These are phyloP conservation scores for Papilio aristodemus DNA, from an alignment of 1,140 invertebrate genomes.

Conservation along the genomic window DNA sequence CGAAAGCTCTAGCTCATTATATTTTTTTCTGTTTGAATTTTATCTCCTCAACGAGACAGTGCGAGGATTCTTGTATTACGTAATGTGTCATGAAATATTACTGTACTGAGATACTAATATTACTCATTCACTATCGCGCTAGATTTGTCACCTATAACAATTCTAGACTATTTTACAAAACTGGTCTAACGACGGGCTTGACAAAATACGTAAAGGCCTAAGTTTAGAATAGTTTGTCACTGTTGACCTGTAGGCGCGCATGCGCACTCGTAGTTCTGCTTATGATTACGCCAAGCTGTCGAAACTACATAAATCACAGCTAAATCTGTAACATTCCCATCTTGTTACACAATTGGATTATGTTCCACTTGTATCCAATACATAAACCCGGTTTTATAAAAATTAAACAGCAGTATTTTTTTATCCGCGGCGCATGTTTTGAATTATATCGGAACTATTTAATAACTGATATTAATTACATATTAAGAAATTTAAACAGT, in stretches of 20 bases:
- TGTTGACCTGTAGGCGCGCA: slow-evolving; percentile 22
- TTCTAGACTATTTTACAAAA: slow-evolving; percentile 3
- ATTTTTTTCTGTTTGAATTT: too few species aligned
- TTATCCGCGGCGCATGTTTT: not conserved
- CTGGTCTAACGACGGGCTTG: slow-evolving; percentile 18
- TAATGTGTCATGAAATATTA: too few species aligned
- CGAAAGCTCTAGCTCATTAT: too few species aligned
- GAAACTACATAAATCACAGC: slow-evolving; percentile 29
- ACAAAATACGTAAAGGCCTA: slow-evolving; percentile 14
- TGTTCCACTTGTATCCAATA: not conserved
- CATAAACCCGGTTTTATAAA: not conserved
- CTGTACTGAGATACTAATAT: too few species aligned
- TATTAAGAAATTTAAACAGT: too few species aligned
- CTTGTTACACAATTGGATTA: slow-evolving; percentile 20
- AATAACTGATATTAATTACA: too few species aligned
- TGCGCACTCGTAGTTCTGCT: slow-evolving; percentile 5
- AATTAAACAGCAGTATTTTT: not conserved
- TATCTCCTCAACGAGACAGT: too few species aligned
- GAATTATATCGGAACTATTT: too few species aligned
- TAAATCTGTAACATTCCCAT: slow-evolving; percentile 30
- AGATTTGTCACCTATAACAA: slow-evolving; percentile 20
- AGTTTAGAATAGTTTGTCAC: slow-evolving; percentile 20
- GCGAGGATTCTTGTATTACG: too few species aligned
- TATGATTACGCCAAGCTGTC: slow-evolving; percentile 25
- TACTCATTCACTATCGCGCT: slow-evolving; percentile 11